Evolutionary conservation across 2,113 vertebrate species (phyloP), one percentile per base, ranked within the genome.

Genomic region (Epinephelus cyanopodus): DNA sequence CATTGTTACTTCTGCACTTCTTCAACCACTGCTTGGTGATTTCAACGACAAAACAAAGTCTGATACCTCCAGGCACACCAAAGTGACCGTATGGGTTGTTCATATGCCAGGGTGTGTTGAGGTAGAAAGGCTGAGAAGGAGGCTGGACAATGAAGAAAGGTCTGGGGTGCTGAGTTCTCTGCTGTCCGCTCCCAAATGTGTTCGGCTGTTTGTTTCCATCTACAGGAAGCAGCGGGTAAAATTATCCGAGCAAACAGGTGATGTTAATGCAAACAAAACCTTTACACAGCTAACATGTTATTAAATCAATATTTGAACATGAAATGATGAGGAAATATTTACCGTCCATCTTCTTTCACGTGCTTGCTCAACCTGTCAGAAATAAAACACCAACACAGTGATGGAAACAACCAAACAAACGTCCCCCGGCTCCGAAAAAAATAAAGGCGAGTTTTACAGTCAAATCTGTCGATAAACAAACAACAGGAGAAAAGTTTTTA

Each of bases 71-170:
- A 58, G 92, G 95, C 11, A 94, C 37, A 18, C 89, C 93, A 25
- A 91, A 95, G 4, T 92, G 91, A 19, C 56, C 61, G 80, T 93
- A 95, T 0, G 94, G 93, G 57, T 89, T 89, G 86, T 90, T 94
- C 84, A 93, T 67, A 70, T 94, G 94, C 95, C 93, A 95, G 1
- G 92, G 94, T 71, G 93, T 94, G 80, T 94, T 93, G 2, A 93
- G 75, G 77, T 90, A 93, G 42, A 92, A 95, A 4, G 93, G 95
- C n/a, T 95, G 95, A 76, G 94, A 89, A 0, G 95, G 92, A 5
- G 95, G 95, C 75, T 96, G 95, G 54, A 96, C 94, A 25, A 94
- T 95, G 91, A 95, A 96, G 72, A 95, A 96, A 1, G 95, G 95
- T 68, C 94, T 92, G 42, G 91, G 58, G 52, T 94, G 94, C 0